These are phyloP conservation scores for Thamnophis elegans DNA, from an alignment of 2,797 vertebrate species.

Conservation along the genomic window DNA sequence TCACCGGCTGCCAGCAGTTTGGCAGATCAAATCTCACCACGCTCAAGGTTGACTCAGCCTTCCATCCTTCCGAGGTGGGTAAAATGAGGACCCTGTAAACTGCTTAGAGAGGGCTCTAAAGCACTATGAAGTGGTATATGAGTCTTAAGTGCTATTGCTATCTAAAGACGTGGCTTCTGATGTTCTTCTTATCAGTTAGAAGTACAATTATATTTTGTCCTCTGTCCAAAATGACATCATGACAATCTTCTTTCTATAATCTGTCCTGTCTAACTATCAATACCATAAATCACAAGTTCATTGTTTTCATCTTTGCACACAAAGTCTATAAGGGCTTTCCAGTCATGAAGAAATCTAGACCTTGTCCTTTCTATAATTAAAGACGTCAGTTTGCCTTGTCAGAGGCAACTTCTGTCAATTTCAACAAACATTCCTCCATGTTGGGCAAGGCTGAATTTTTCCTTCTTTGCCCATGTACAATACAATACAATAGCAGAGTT, in stretches of 20 bases:
- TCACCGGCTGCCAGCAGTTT: no score
- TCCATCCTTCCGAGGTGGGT: no score
- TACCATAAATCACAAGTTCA: neutral
- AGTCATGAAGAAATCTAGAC: neutral
- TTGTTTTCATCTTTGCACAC: neutral
- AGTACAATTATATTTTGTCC: neutral
- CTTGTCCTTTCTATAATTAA: neutral
- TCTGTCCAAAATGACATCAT: neutral
- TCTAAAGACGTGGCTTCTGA: neutral
- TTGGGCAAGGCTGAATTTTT: neutral
- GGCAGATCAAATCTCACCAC: no score
- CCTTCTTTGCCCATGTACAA: neutral
- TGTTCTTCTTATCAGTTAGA: neutral
- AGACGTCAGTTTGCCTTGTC: neutral
- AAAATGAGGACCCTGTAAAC: no score
- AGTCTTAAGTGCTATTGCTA: no score
- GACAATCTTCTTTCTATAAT: neutral
- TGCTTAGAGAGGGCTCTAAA: no score
- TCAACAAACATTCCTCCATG: neutral
- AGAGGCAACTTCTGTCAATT: neutral
- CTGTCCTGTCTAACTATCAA: neutral
- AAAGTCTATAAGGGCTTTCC: neutral
- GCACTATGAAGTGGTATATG: no score
- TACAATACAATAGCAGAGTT: no score
- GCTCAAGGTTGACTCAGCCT: no score